Conservation (phyloP, 2,113 vertebrate genomes). For the Chaenocephalus aceratus region DNA sequence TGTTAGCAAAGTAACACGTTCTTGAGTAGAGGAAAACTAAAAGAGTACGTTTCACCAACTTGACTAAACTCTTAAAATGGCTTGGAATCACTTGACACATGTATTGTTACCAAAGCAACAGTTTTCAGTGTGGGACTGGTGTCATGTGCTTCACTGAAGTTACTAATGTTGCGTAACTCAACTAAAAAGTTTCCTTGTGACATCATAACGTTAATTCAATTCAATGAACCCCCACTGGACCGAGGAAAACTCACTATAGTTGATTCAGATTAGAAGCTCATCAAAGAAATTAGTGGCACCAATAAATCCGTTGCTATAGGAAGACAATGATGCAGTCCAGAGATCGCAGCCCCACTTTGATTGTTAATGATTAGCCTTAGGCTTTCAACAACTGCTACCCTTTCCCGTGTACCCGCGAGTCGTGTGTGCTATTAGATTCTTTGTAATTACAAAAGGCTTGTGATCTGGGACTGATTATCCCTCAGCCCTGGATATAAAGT, state of each 20-base stretch:
- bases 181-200: conserved; percentile 64
- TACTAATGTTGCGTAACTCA: conserved; percentile 26
- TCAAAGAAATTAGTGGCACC: conserved; percentile 79
- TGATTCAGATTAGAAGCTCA: conserved; percentile 73
- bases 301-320: conserved; percentile 72
- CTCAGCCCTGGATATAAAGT: conserved; percentile 49
- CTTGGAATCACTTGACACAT: too few relatives aligned
- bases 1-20: too few relatives aligned
- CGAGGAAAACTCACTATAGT: conserved; percentile 48
- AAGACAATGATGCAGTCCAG: conserved; percentile 80
- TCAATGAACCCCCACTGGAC: conserved; percentile 77
- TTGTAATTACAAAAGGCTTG: conserved; percentile 80
- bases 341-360: conserved; percentile 79
- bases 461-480: conserved; percentile 65
- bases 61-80: too few relatives aligned
- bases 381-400: conserved; percentile 61
- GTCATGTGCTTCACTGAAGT: conserved; percentile 21
- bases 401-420: conserved; percentile 45
- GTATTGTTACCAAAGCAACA: too few relatives aligned
- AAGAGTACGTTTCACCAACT: too few relatives aligned
- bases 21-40: too few relatives aligned
- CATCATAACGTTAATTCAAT: conserved; percentile 75
- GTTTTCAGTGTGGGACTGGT: not conserved
- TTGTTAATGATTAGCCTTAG: conserved; percentile 85
- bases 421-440: conserved; percentile 68